phyloP scores from a whole-genome alignment of 1,140 invertebrate genomes.

The Diabrotica undecimpunctata region DNA sequence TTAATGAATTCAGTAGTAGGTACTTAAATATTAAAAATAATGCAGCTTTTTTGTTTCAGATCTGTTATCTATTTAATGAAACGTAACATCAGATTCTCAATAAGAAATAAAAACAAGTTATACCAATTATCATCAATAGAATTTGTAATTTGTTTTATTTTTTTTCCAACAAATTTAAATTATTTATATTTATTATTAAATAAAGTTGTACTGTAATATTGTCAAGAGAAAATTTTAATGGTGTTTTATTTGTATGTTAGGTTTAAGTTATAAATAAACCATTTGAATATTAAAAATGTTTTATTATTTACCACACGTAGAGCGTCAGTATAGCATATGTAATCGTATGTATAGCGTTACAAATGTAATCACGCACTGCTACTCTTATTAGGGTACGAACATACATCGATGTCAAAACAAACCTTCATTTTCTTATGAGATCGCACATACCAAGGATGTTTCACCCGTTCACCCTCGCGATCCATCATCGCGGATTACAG shows the following conservation, averaged over 20 bases:
- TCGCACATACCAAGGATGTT: no score
- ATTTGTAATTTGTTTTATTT: slow-evolving; percentile 19
- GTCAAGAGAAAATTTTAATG: slow-evolving; percentile 19
- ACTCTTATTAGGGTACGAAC: no score
- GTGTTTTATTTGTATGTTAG: slow-evolving; percentile 24
- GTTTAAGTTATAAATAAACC: slow-evolving; percentile 17
- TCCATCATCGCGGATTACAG: no score
- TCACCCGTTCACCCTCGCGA: no score
- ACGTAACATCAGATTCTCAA: slow-evolving; percentile 11
- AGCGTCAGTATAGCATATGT: not conserved
- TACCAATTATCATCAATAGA: slow-evolving; percentile 4
- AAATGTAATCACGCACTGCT: no score
- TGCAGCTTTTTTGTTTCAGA: not conserved
- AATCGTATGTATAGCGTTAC: no score
- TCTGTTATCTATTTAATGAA: not conserved
- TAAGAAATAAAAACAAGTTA: slow-evolving; percentile 7
- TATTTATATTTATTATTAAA: slow-evolving; percentile 29
- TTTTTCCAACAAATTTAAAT: slow-evolving; percentile 22
- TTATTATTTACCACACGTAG: not conserved
- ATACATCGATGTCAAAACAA: no score
- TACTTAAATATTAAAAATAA: no score
- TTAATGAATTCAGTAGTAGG: no score
- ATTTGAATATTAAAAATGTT: slow-evolving; percentile 8
- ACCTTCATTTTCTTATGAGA: no score
- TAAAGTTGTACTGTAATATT: slow-evolving; percentile 34